Evolutionary conservation across 53 echinoderm and acorn worm genomes (phyloP).

Genomic region (Actinopyga echinites): DNA sequence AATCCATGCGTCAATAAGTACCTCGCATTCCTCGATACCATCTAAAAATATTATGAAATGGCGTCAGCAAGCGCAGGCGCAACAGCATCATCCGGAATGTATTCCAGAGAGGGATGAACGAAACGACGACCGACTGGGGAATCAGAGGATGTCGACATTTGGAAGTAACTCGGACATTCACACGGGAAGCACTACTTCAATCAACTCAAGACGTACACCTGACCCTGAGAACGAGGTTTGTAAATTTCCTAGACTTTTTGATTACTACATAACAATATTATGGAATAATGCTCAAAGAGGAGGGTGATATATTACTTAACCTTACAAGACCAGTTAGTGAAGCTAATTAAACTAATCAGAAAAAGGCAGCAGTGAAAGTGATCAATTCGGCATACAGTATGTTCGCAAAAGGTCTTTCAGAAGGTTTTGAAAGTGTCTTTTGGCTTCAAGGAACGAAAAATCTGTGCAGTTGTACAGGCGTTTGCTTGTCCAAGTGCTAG

Average conservation of each 20-base stretch:
- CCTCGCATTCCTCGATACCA: slow-evolving; percentile 73
- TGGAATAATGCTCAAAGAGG: too few species aligned
- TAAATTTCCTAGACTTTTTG: neutral
- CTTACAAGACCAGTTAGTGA: too few species aligned
- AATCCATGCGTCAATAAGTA: slow-evolving; percentile 55
- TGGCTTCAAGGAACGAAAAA: neutral
- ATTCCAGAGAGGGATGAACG: slow-evolving; percentile 26
- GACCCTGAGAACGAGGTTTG: slow-evolving; percentile 93
- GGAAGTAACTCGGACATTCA: slow-evolving; percentile 87
- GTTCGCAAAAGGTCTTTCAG: too few species aligned
- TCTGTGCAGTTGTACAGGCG: neutral
- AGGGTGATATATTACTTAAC: too few species aligned
- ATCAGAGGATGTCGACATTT: slow-evolving; percentile 90
- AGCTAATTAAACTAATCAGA: too few species aligned
- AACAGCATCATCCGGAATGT: neutral
- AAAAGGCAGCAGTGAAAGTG: too few species aligned
- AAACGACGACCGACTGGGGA: slow-evolving; percentile 79
- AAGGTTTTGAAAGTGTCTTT: too few species aligned
- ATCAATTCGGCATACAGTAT: too few species aligned
- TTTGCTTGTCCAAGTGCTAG: neutral
- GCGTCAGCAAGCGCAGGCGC: slow-evolving; percentile 66
- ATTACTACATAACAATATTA: too few species aligned
- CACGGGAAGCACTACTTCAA: slow-evolving; percentile 62
- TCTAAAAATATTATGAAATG: slow-evolving; percentile 97
- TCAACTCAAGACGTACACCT: slow-evolving; percentile 68